Evolutionary conservation across 1,140 invertebrate species (phyloP).

Genomic region (Caenorhabditis briggsae): DNA sequence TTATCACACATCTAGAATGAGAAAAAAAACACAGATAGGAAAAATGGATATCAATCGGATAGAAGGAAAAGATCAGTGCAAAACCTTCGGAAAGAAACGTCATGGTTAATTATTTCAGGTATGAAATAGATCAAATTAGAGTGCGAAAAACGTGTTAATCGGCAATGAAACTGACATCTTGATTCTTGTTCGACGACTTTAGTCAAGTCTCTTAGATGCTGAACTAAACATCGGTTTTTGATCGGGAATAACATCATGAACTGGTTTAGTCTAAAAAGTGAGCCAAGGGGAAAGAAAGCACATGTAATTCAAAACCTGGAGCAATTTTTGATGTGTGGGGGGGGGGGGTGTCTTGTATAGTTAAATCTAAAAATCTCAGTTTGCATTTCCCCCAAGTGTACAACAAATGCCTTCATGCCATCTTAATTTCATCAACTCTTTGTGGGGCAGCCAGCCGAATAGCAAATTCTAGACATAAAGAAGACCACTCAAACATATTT

Average conservation of each 20-base stretch:
- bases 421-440: too few species aligned
- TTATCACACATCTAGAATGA: background rate
- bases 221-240: too few species aligned
- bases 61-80: background rate
- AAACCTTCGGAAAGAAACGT: background rate
- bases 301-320: background rate
- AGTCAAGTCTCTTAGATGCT: background rate
- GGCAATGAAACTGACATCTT: background rate
- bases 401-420: too few species aligned
- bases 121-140: slow-evolving; percentile 26
- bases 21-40: slow-evolving; percentile 4
- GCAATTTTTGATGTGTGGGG: slow-evolving; percentile 1
- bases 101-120: slow-evolving; percentile 19
- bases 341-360: background rate
- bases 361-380: background rate
- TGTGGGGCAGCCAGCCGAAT: background rate
- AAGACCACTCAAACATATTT: slow-evolving; percentile 17
- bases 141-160: background rate
- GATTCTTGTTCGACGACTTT: background rate
- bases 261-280: background rate
- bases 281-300: background rate
- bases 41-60: background rate
- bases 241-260: too few species aligned
- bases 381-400: background rate
- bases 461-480: background rate